Conservation (phyloP, 2,113 vertebrate species). For the rabbit (Oryctolagus cuniculus) region DNA sequence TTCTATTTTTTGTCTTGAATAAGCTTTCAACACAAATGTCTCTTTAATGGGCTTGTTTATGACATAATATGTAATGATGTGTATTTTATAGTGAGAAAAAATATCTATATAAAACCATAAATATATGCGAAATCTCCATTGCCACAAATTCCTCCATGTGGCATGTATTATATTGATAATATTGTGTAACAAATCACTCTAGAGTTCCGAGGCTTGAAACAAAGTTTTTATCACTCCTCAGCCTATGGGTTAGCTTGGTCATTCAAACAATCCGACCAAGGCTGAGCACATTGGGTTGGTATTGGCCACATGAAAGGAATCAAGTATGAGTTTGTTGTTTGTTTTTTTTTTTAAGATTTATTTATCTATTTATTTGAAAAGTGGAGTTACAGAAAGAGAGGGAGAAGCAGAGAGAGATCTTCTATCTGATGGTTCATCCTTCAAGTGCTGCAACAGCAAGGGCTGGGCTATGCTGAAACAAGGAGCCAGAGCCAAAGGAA, state of each 20-base stretch:
- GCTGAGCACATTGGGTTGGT: too few relatives aligned
- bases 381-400: too few relatives aligned
- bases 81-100: background rate
- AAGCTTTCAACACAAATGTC: background rate
- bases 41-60: background rate
- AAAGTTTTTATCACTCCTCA: background rate
- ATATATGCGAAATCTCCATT: background rate
- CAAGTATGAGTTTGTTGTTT: background rate
- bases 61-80: background rate
- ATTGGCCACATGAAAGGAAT: background rate
- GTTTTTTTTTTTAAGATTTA: too few relatives aligned
- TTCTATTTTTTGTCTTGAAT: background rate
- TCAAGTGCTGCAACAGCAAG: too few relatives aligned
- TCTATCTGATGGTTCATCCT: too few relatives aligned
- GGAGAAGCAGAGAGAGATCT: too few relatives aligned
- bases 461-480: too few relatives aligned
- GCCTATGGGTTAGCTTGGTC: background rate
- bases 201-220: background rate
- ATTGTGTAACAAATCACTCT: background rate
- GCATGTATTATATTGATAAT: background rate
- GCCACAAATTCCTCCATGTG: background rate
- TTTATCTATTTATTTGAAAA: too few relatives aligned
- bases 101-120: background rate
- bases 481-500: background rate
- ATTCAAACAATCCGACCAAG: fast-evolving